These are phyloP conservation scores for Drosophila imparisetae DNA, from an alignment of 2,888 invertebrate genomes.

Conservation along the genomic window DNA sequence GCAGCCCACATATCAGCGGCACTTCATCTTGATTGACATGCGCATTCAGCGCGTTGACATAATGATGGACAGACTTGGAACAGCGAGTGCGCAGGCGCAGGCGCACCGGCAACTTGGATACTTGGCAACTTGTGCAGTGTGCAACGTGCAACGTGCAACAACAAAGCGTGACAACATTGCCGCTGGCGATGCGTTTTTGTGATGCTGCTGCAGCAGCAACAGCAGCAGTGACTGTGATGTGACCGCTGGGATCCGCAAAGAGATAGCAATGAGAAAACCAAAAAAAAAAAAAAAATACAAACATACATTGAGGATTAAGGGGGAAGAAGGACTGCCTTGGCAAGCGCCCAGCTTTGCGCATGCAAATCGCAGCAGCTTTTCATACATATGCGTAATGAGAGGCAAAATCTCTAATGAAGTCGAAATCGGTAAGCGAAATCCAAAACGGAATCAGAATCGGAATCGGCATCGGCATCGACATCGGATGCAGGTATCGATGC, in stretches of 20 bases:
- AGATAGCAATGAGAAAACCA: slow-evolving; percentile 21
- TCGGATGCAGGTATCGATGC: slow-evolving; percentile 10
- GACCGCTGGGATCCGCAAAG: slow-evolving; percentile 47
- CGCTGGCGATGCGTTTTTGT: slow-evolving; percentile 62
- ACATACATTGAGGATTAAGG: background rate
- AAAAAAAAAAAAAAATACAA: background rate
- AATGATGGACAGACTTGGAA: slow-evolving; percentile 84
- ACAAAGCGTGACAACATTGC: slow-evolving; percentile 64
- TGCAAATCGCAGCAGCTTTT: slow-evolving; percentile 51
- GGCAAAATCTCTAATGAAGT: slow-evolving; percentile 52
- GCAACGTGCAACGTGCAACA: slow-evolving; percentile 37
- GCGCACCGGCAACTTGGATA: slow-evolving; percentile 31
- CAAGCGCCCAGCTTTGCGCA: slow-evolving; percentile 15
- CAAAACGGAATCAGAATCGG: slow-evolving; percentile 31
- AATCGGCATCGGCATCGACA: slow-evolving; percentile 10
- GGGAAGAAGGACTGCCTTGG: background rate
- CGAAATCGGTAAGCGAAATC: slow-evolving; percentile 20
- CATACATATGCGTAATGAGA: slow-evolving; percentile 74
- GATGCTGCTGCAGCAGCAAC: slow-evolving; percentile 10
- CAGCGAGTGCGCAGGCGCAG: slow-evolving; percentile 53
- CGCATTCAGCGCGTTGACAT: slow-evolving; percentile 85
- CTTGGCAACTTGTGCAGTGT: slow-evolving; percentile 7
- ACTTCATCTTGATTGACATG: slow-evolving; percentile 85
- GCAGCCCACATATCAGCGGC: slow-evolving; percentile 79
- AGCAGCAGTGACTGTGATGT: slow-evolving; percentile 47